Base-by-base conservation (phyloP, 2,888 invertebrate genomes). In the Camponotus fellah region DNA sequence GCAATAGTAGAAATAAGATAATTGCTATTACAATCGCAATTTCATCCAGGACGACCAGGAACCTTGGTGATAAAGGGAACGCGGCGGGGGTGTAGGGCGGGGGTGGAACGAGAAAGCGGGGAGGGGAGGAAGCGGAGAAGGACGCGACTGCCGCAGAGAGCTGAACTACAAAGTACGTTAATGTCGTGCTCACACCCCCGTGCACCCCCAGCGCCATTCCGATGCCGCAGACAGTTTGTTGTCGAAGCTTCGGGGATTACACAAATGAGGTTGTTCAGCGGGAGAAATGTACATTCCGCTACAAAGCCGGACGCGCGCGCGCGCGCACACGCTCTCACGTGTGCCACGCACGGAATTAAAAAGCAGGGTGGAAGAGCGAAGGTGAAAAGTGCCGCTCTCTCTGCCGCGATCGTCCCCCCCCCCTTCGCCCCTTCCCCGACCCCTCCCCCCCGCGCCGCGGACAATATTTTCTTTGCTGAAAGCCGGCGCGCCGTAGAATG, bases 11-110 rank as follows among this genome's bases (percentile, higher is more conserved):
- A 90, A 92, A 93, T 92, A 92, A 92, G 91, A 91, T 92, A 93
- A 93, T 93, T 93, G 93, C 92, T 91, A 91, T 92, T 92, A 94
- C 92, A 91, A 92, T 94, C 90, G 93, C 91, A 90, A 92, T 93
- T 92, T 90, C 90, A 90, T 88, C 82, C 85, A 83, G 82, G 74
- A 87, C 72, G 87, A 83, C 85, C 26, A 26, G 85, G 85, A 83
- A 81, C 82, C 83, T 83, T 71, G 82, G 69, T 71, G 71, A 43
- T 32, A 34, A 53, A 71, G 65, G 72, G 49, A 26, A 69, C 46
- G 85, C 76, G 72, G 72, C 26, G 64, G 53, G 49, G 17, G 17
- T 37, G 62, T 58, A 72, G 82, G 60, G 77, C 46, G 56, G 71
- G 64, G 65, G 64, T 60, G 80, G 64, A 77, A 68, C 21, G 76